Base-by-base conservation (phyloP, 2,888 invertebrate genomes). In the Nematopogon swammerdamellus region DNA sequence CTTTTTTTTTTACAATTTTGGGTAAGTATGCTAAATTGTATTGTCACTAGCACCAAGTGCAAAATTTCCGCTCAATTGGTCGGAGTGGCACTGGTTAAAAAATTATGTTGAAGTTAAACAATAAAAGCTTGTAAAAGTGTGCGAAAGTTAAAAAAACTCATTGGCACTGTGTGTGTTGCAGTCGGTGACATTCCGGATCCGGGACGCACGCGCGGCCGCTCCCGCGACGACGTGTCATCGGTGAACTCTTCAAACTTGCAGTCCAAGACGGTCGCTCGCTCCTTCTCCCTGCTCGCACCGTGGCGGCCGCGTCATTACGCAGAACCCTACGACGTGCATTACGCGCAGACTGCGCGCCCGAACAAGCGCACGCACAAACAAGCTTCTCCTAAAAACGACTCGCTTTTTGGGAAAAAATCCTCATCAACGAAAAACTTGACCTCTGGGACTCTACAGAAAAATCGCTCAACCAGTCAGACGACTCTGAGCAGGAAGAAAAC, bases 131-230 rank as follows among this genome's bases (percentile, higher is more conserved):
- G n/a, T n/a, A n/a, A n/a, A n/a, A n/a, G n/a, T n/a, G n/a, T n/a
- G n/a, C n/a, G n/a, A n/a, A n/a, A n/a, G n/a, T n/a, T n/a, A n/a
- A n/a, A n/a, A n/a, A n/a, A n/a, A n/a, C n/a, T n/a, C n/a, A n/a
- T n/a, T n/a, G n/a, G n/a, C n/a, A n/a, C n/a, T n/a, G n/a, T n/a
- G n/a, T n/a, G n/a, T n/a, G n/a, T 25, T 25, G 3, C 65, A 84
- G 91, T 92, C 60, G 92, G 92, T 51, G 92, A 91, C 67, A 92
- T 92, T 63, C 92, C 92, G 17, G 88, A 89, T 59, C 89, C 90
- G 29, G 85, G 84, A 17, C 71, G 83, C 20, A 57, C 80, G 3
- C 81, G 85, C 55, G 80, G 83, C 58, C 81, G 89, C 43, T 91
- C 91, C 25, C 82, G 91, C 18, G 91, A 91, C 61, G 91, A 91